Conservation (phyloP, 1,140 invertebrate species). For the Eueides isabella region DNA sequence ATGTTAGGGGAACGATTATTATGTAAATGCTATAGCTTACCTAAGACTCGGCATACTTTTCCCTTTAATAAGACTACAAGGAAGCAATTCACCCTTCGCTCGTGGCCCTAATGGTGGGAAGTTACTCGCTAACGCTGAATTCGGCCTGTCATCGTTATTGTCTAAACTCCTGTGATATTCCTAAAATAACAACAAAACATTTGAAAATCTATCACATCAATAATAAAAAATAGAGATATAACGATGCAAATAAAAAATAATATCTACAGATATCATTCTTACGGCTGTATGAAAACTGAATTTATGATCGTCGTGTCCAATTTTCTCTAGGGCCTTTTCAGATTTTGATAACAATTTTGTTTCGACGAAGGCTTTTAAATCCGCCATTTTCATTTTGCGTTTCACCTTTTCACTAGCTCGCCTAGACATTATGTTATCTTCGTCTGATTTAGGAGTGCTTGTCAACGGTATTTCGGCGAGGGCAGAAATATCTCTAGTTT, state of each 20-base stretch:
- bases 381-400: conserved; percentile 94
- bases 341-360: conserved; percentile 95
- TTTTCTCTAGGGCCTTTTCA: conserved; percentile 94
- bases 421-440: conserved; percentile 83
- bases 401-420: conserved; percentile 91
- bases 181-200: conserved; percentile 67
- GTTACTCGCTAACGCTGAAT: conserved; percentile 70
- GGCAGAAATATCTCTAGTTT: conserved; percentile 85
- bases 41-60: conserved; percentile 97
- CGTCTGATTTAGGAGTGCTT: conserved; percentile 78
- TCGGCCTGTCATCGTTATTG: conserved; percentile 85
- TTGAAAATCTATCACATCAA: neutral
- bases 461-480: conserved; percentile 76
- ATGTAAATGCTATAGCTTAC: conserved; percentile 78
- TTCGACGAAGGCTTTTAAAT: conserved; percentile 94
- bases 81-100: conserved; percentile 68
- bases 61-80: conserved; percentile 92
- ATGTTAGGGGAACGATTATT: conserved; percentile 2
- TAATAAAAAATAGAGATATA: conserved; percentile 20
- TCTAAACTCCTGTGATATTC: conserved; percentile 91
- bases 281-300: conserved; percentile 79
- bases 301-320: conserved; percentile 87
- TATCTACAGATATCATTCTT: conserved; percentile 79
- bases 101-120: conserved; percentile 70
- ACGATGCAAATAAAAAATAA: conserved; percentile 50